Evolutionary conservation across 53 echinoderm and acorn worm species (phyloP).

Genomic region (Pentamera pediparva): DNA sequence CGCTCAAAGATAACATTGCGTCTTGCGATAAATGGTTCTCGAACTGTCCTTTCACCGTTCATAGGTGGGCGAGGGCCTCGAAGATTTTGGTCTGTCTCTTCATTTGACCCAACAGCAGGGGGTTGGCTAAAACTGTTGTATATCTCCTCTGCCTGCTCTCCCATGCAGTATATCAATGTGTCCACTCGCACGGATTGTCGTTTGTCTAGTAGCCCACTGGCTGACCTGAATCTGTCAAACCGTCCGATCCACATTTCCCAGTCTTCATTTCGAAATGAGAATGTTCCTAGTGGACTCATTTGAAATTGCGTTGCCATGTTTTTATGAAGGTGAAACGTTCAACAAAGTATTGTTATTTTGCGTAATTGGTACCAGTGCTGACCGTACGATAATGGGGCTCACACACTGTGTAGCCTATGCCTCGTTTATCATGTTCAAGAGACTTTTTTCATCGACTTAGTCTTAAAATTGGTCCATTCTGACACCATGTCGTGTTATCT

Average conservation of each 20-base stretch:
- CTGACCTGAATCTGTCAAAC: background rate
- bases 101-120: too few relatives aligned
- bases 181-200: background rate
- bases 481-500: too few relatives aligned
- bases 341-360: too few relatives aligned
- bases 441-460: too few relatives aligned
- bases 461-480: too few relatives aligned
- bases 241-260: conserved; percentile 8
- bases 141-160: conserved; percentile 11
- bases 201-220: conserved; percentile 5
- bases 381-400: too few relatives aligned
- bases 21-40: conserved; percentile 5
- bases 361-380: too few relatives aligned
- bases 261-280: conserved; percentile 7
- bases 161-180: conserved; percentile 18
- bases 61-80: background rate
- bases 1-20: background rate
- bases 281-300: background rate
- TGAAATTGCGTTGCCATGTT: background rate
- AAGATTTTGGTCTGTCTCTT: too few relatives aligned
- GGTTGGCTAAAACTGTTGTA: background rate
- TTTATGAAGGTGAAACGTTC: too few relatives aligned
- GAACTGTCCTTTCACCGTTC: background rate
- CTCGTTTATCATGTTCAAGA: too few relatives aligned
- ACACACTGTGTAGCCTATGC: too few relatives aligned